A percentile compares a stretch with the other conserved stretches of the same genome.
Evolutionary conservation across 2,113 vertebrate genomes (phyloP).

Genomic region (Elephas maximus): DNA sequence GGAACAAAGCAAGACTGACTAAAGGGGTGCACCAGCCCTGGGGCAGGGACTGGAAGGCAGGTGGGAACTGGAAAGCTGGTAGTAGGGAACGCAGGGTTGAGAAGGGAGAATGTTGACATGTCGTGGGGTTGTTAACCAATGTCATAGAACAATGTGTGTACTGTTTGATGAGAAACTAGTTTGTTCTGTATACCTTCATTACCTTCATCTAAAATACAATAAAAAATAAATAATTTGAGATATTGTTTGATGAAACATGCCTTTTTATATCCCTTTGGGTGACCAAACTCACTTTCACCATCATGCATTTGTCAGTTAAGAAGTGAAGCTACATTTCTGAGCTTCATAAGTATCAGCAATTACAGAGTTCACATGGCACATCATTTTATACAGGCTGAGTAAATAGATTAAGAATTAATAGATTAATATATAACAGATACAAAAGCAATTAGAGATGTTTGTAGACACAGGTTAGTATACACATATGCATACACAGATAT

Average conservation of each 20-base stretch:
- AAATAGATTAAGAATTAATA: constrained; percentile 48
- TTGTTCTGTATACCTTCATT: no score
- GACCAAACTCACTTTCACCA: constrained; percentile 11
- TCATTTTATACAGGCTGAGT: constrained; percentile 12
- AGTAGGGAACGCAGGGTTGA: no score
- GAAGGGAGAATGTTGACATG: no score
- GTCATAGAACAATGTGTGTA: no score
- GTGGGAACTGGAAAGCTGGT: no score
- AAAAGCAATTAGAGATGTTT: background rate
- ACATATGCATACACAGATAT: background rate
- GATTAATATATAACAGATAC: constrained; percentile 19
- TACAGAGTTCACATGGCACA: background rate
- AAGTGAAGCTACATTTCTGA: constrained; percentile 13
- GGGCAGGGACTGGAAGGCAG: no score
- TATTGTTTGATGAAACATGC: background rate
- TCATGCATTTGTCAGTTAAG: constrained; percentile 6
- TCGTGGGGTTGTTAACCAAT: no score
- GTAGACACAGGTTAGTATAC: background rate
- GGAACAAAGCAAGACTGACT: no score
- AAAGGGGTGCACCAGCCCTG: no score
- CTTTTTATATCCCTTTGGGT: background rate
- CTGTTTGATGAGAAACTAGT: no score
- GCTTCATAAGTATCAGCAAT: background rate
- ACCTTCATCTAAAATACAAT: no score
- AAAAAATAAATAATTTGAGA: background rate